phyloP scores from a whole-genome alignment of 2,797 vertebrate species.

The Erpetoichthys calabaricus region DNA sequence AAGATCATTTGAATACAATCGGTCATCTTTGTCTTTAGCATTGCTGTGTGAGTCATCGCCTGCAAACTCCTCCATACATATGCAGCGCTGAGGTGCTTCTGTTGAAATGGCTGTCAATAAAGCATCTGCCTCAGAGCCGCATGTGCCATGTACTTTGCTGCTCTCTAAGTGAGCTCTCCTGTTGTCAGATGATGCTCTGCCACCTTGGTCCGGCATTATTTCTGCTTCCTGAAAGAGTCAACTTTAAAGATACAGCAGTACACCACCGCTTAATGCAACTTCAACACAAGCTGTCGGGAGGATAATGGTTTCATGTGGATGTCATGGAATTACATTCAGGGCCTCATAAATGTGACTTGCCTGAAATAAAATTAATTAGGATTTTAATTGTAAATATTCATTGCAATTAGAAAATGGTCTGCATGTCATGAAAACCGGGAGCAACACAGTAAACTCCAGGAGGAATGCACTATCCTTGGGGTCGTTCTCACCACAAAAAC shows the following conservation, averaged over 20 bases:
- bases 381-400: too few relatives aligned
- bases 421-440: conserved; percentile 3
- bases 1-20: too few relatives aligned
- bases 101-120: conserved; percentile 37
- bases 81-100: conserved; percentile 23
- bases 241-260: conserved; percentile 40
- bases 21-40: too few relatives aligned
- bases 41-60: not conserved
- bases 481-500: conserved; percentile 42
- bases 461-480: conserved; percentile 32
- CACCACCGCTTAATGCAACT: conserved; percentile 19
- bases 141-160: conserved; percentile 44
- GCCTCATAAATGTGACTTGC: too few relatives aligned
- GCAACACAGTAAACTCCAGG: conserved; percentile 6
- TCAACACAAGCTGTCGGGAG: conserved; percentile 15
- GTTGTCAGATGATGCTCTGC: conserved; percentile 42
- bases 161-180: conserved; percentile 36
- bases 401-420: not conserved
- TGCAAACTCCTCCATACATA: not conserved
- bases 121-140: conserved; percentile 24
- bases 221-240: conserved; percentile 30
- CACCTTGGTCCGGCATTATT: conserved; percentile 27
- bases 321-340: too few relatives aligned
- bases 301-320: too few relatives aligned
- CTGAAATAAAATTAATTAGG: too few relatives aligned